A percentile compares a stretch with the other conserved stretches of the same genome.
phyloP scores from a whole-genome alignment of 1,140 invertebrate genomes.

The Sitodiplosis mosellana region DNA sequence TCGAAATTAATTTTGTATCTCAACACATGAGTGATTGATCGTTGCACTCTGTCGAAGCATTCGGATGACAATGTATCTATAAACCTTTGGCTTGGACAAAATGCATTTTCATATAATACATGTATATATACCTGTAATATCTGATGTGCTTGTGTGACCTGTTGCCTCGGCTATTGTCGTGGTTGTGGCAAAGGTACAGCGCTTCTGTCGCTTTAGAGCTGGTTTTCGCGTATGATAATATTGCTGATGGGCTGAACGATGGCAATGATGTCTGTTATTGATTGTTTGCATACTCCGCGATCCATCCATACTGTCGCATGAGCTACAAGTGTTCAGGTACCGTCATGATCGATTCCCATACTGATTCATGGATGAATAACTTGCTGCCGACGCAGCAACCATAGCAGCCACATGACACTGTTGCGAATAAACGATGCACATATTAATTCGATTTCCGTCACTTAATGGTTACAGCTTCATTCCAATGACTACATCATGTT shows the following conservation, averaged over 20 bases:
- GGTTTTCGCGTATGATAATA: not conserved
- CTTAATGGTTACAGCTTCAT: too few species aligned
- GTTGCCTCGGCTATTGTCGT: not conserved
- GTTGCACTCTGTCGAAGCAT: too few species aligned
- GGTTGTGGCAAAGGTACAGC: not conserved
- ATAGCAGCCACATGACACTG: constrained; percentile 24
- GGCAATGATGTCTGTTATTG: not conserved
- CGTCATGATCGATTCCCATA: constrained; percentile 19
- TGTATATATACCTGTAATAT: too few species aligned
- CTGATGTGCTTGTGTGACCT: too few species aligned
- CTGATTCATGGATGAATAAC: constrained; percentile 23
- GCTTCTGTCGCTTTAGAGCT: not conserved
- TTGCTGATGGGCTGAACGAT: not conserved
- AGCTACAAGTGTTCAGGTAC: constrained; percentile 24
- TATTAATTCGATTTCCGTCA: too few species aligned
- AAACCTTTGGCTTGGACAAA: too few species aligned
- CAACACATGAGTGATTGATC: too few species aligned
- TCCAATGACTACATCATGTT: too few species aligned
- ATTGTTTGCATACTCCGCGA: not conserved
- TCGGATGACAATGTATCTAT: too few species aligned
- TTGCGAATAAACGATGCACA: not conserved
- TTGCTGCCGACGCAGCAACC: constrained; percentile 23
- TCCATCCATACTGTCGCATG: constrained; percentile 8
- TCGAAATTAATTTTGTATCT: too few species aligned
- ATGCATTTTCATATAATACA: too few species aligned